Base-by-base conservation (phyloP, 2,888 invertebrate species). In the Scaeva pyrastri region DNA sequence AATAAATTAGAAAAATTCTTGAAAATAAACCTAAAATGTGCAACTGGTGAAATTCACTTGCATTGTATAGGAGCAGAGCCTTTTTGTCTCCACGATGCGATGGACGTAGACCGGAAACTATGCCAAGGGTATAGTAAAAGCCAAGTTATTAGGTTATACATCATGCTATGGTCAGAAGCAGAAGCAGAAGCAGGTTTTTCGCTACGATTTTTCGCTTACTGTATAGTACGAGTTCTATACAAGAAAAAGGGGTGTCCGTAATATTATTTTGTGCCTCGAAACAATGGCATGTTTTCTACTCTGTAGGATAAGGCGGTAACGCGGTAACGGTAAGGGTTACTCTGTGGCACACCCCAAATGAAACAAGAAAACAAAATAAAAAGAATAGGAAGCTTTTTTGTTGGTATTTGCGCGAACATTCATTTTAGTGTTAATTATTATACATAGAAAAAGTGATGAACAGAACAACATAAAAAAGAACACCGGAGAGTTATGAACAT, bases 371-470 rank as follows among this genome's bases (percentile, higher is more conserved):
- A 68, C 21, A 31, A 41, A 68, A 52, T 31, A 21, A 84, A 43
- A 31, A 31, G 16, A 76, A 72, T 73, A 45, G 19, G 60, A 72
- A 55, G 55, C 36, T 16, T 48, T 41, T 64, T 26, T 50, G 19
- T 48, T 14, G 58, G 50, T 73, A 26, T 64, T 80, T 68, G 41
- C 48, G 26, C 45, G 71, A 68, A 68, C 60, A 77, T 60, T 70
- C 72, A 79, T 85, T 85, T 81, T 36, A 50, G 76, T 70, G 68
- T 85, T 80, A 81, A 85, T 85, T 85, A 85, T 85, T 85, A 84
- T 77, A 73, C 66, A 80, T 19, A 73, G 68, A 68, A 52, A 72
- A 64, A 80, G 60, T 72, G 66, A 71, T 60, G 85, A 36, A 76
- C 50, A 31, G 31, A 31, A 41, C 31, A 56, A 55, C n/a, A 84